A percentile compares a stretch with the other conserved stretches of the same genome.
phyloP scores from a whole-genome alignment of 2,113 vertebrate genomes.

The Ptyas mucosa region DNA sequence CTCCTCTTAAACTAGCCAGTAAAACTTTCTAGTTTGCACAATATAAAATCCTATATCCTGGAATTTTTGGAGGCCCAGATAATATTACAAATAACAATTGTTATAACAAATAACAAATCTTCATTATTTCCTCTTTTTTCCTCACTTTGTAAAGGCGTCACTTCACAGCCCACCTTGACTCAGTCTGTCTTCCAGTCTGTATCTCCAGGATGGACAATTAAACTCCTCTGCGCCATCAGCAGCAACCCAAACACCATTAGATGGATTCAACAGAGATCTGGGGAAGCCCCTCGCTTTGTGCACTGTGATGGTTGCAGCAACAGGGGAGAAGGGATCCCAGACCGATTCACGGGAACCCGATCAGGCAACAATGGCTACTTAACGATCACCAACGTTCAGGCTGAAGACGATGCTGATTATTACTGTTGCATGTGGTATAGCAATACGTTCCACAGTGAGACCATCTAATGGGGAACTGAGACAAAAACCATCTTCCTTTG shows the following conservation, averaged over 20 bases:
- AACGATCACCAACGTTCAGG: not conserved
- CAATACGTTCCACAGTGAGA: not conserved
- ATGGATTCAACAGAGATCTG: not conserved
- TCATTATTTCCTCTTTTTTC: no score
- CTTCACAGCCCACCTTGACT: not conserved
- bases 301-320: not conserved
- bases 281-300: not conserved
- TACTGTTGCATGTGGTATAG: not conserved
- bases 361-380: not conserved
- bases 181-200: not conserved
- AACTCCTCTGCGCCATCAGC: not conserved
- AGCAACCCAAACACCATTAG: rapidly evolving
- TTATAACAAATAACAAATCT: no score
- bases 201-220: not conserved
- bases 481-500: not conserved
- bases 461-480: not conserved
- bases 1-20: no score
- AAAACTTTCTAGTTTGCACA: no score
- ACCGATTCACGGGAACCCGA: not conserved
- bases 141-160: no score
- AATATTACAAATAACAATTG: no score
- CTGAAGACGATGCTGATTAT: not conserved
- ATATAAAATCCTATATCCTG: no score
- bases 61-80: no score
- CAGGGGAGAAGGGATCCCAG: not conserved